These are phyloP conservation scores for Macquaria australasica DNA, from an alignment of 2,113 vertebrate genomes.

Conservation along the genomic window DNA sequence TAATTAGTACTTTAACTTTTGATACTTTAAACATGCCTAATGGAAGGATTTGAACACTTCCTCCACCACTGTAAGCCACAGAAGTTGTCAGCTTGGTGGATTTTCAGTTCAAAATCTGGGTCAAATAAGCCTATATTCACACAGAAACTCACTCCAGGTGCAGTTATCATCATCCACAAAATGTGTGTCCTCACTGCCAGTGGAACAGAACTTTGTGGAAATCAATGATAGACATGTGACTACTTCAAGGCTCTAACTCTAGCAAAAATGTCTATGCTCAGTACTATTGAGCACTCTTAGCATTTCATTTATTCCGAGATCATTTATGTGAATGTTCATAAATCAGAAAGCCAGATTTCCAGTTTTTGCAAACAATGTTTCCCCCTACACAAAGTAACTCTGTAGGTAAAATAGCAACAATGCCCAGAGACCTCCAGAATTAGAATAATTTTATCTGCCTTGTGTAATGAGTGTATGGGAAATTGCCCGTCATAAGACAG, in stretches of 20 bases:
- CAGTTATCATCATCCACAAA: neutral
- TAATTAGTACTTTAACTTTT: neutral
- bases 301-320: neutral
- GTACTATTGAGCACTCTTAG: neutral
- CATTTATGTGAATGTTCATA: neutral
- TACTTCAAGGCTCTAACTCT: neutral
- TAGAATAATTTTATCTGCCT: conserved; percentile 14
- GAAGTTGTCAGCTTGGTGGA: neutral
- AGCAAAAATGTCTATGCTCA: neutral
- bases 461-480: conserved; percentile 39
- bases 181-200: neutral
- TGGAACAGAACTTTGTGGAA: neutral
- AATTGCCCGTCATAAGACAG: conserved; percentile 51
- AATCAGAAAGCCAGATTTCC: neutral
- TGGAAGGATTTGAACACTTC: neutral
- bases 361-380: neutral
- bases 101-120: neutral
- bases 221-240: neutral
- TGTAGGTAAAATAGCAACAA: neutral
- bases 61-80: neutral
- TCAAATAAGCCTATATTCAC: neutral
- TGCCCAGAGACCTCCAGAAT: neutral
- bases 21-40: neutral
- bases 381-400: neutral
- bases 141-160: neutral